phyloP scores from a whole-genome alignment of 1,140 invertebrate genomes.

The Acromyrmex echinatior region DNA sequence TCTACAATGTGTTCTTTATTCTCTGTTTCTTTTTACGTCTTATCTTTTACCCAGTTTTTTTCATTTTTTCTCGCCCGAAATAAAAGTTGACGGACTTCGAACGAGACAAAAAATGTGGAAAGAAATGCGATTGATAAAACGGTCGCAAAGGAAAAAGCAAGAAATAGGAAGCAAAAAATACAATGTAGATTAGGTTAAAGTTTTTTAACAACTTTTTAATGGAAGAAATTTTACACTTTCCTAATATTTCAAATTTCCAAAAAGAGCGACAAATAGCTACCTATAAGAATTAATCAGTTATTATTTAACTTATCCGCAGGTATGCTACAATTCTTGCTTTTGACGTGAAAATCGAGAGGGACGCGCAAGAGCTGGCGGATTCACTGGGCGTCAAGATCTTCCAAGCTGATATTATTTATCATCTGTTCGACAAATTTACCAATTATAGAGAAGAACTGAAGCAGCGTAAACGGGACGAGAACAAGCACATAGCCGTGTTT shows the following conservation, averaged over 20 bases:
- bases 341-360: slow-evolving; percentile 99
- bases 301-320: slow-evolving; percentile 84
- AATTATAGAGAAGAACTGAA: slow-evolving; percentile 98
- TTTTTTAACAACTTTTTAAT: neutral
- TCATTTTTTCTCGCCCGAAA: too few relatives aligned
- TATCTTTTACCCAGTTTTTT: too few relatives aligned
- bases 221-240: neutral
- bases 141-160: too few relatives aligned
- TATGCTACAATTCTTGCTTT: slow-evolving; percentile 99
- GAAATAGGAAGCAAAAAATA: too few relatives aligned
- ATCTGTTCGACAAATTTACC: slow-evolving; percentile 99
- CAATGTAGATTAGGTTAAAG: too few relatives aligned
- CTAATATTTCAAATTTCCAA: neutral
- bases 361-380: slow-evolving; percentile 99
- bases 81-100: too few relatives aligned
- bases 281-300: neutral
- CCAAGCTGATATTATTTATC: slow-evolving; percentile 99
- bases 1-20: too few relatives aligned
- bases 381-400: slow-evolving; percentile 98
- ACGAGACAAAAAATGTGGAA: too few relatives aligned
- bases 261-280: neutral
- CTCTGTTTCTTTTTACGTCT: too few relatives aligned
- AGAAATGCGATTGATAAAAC: too few relatives aligned
- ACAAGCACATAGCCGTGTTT: slow-evolving; percentile 98
- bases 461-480: slow-evolving; percentile 96